Conservation (phyloP, 2,113 vertebrate species). For the Zosterops lateralis region DNA sequence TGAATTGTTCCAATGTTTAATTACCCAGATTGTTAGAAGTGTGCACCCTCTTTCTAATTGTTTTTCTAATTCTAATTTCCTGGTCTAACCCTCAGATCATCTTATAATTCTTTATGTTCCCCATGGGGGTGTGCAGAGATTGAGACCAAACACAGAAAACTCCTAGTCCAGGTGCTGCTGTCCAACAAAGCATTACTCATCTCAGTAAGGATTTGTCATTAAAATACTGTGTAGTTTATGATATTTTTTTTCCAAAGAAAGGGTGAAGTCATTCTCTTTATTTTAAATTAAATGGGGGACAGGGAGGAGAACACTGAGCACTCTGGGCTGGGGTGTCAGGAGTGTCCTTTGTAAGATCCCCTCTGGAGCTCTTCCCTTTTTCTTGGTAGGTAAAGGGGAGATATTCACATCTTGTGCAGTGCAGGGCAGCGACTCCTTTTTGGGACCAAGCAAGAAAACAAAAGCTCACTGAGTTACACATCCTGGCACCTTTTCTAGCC, state of each 20-base stretch:
- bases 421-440: not conserved
- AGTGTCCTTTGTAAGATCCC: not conserved
- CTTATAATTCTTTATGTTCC: not conserved
- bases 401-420: not conserved
- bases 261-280: not conserved
- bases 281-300: not conserved
- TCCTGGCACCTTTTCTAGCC: not conserved
- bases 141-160: not conserved
- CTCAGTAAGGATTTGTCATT: not conserved
- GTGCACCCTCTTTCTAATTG: not conserved
- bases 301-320: fast-evolving
- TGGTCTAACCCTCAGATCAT: not conserved
- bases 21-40: not conserved
- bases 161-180: not conserved
- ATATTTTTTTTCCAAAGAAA: not conserved
- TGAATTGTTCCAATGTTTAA: slow-evolving; percentile 28
- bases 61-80: not conserved
- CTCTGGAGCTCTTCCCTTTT: not conserved
- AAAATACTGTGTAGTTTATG: not conserved
- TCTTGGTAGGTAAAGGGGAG: not conserved
- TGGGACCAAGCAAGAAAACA: not conserved
- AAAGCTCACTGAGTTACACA: not conserved
- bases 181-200: not conserved
- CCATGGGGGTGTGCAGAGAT: not conserved
- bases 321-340: not conserved